Base-by-base conservation (phyloP, 2,113 vertebrate genomes). In the Pardalotus punctatus region DNA sequence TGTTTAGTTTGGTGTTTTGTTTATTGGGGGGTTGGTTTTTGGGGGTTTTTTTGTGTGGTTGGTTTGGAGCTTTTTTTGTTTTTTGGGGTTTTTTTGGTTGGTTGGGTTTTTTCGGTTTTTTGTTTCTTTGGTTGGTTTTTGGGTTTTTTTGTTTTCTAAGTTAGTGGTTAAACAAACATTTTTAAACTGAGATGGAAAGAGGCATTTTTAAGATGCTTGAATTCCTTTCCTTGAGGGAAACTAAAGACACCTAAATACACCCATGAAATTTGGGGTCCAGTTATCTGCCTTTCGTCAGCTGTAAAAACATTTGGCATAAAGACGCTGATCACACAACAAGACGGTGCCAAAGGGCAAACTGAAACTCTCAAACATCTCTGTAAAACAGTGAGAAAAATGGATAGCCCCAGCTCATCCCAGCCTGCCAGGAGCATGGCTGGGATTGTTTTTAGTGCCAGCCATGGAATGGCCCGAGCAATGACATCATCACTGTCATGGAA, bases 341-440 rank as follows among this genome's bases (percentile, higher is more conserved):
- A 3, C 5, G 48, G 4, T 19, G 8, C 35, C 35, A 47, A 69
- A 40, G n/a, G 5, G 69, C 16, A 82, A 65, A 23, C 17, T 0
- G 1, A 65, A 79, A 62, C 29, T 57, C 36, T 38, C 51, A 24
- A 51, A 43, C 47, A 29, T 5, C 50, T 31, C 36, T 62, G 25
- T 23, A 29, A 65, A 88, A 62, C 23, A 50, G 8, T 0, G 1
- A 86, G 40, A 48, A 50, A 84, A 81, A n/a, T 5, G 2, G 57
- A 10, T 3, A 31, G 33, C 23, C 64, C 42, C 50, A 66, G n/a
- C n/a, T 12, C n/a, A 38, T 27, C 51, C 19, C 51, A 73, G 42
- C 9, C 31, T 13, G 14, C 35, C 76, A 80, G 33, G 9, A 78
- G 6, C 5, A 0, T 0, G 5, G 29, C 6, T 72, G 66, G 2